Base-by-base conservation (phyloP, 2,113 vertebrate genomes). In the Euleptes europaea region DNA sequence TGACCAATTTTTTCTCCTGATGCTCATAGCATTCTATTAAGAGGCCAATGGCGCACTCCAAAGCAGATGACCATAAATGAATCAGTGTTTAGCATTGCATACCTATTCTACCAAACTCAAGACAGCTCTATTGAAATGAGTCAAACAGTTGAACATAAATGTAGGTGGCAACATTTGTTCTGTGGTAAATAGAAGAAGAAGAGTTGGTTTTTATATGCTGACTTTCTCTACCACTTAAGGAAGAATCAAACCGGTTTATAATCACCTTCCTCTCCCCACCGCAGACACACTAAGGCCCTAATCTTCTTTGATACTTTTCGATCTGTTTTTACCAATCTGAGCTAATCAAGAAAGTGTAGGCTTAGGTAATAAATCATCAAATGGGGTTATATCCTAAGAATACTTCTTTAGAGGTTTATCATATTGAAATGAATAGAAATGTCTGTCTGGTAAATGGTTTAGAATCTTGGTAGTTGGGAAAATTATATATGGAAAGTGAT, bases 1-100 rank as follows among this genome's bases (percentile, higher is more conserved):
- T 28, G 35, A 42, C 26, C 7, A 28, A 35, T 72, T 78, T 86
- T 89, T 88, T 86, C 26, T 19, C 77, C 63, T 88, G 93, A 90
- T 21, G 91, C 2, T 84, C 73, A 67, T 78, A 82, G 31, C 89
- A 87, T 88, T 42, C 38, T 51, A 83, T 77, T 31, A 65, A 81
- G 66, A 72, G 7, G 60, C 60, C 26, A 15, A 63, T 2, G 8
- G 8, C 9, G 13, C 26, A 63, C 60, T 63, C 26, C 60, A 28
- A 63, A 63, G 26, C 26, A 63, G 23, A 63, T 63, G 60, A 63
- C 26, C 26, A 28, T 28, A 23, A 26, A 63, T 63, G 26, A 23
- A 28, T 63, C 60, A 26, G 60, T 63, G 26, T 7, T 63, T 26
- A 63, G 26, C 9, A 63, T 63, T 63, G 60, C 60, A 63, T 19